Conservation (phyloP, 2,113 vertebrate genomes). For the Urocolius indicus region DNA sequence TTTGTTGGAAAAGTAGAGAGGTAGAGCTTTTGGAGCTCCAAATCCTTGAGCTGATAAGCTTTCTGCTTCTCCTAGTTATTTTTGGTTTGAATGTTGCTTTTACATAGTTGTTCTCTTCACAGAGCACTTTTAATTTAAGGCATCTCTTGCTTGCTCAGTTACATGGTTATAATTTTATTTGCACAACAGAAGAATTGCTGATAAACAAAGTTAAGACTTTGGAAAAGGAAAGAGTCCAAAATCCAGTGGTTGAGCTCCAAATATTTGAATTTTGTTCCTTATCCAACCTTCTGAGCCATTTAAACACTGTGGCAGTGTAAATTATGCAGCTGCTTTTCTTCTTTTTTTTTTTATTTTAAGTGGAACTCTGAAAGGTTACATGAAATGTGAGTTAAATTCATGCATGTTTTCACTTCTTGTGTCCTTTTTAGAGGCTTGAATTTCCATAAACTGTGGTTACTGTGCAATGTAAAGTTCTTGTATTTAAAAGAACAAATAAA, state of each 20-base stretch:
- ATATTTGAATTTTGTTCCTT: constrained; percentile 27
- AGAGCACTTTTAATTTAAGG: neutral
- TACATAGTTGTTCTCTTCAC: neutral
- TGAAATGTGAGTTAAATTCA: constrained; percentile 5
- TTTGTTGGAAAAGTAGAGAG: neutral
- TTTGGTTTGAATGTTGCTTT: neutral
- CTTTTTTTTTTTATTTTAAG: neutral
- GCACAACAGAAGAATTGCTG: neutral
- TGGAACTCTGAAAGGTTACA: neutral
- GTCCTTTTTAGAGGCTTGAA: neutral
- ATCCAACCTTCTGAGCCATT: constrained; percentile 12
- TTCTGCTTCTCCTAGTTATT: neutral
- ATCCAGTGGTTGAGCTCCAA: constrained; percentile 24
- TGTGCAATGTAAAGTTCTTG: neutral
- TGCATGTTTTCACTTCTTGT: neutral
- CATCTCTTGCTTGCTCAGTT: neutral
- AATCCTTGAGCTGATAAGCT: neutral
- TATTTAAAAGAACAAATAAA: neutral
- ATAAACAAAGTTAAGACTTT: constrained; percentile 50
- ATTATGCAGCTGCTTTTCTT: neutral
- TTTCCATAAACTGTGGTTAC: neutral
- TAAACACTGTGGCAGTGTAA: constrained; percentile 1
- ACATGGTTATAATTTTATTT: constrained; percentile 29
- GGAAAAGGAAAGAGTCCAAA: constrained; percentile 32
- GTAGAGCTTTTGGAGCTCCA: neutral